Evolutionary conservation across 1,140 invertebrate genomes (phyloP), one percentile per base, ranked within the genome.

Genomic region (Pissodes strobi): DNA sequence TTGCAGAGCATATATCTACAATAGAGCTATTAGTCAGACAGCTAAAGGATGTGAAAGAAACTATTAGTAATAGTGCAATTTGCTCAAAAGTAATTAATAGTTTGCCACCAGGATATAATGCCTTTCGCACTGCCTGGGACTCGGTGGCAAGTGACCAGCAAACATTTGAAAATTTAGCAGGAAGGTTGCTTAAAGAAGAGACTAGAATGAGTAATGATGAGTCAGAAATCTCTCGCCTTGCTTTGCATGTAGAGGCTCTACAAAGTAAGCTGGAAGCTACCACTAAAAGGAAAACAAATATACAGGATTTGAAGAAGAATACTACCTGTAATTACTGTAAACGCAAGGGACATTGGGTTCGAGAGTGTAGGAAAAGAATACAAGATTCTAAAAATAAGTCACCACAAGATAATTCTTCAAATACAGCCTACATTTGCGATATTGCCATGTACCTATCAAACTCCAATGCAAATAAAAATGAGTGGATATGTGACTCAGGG

Each of bases 111-210:
- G 66, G 69, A 55, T 62, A 60, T 62, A 56, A n/a, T n/a, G n/a
- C 64, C 58, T 70, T 70, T 25, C 10, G 58, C 15, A 62, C 51
- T 8, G 63, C 71, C 18, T 71, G 71, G 58, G 68, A 71, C 8
- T 68, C 64, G 6, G 55, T 56, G 43, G 59, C 57, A 10, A n/a
- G 18, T 12, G 25, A 57, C 9, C 9, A 72, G 41, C 70, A 65
- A 39, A 74, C 66, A 0, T 23, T 70, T 3, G 59, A 60, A 12
- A 69, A 72, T 56, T 49, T 74, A 21, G 58, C 27, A n/a, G 37
- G 63, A 19, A 46, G 71, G 17, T 60, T 74, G n/a, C 34, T 71
- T 15, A 67, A 66, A 18, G 59, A 64, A 63, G 64, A 72, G 52
- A 61, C 53, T 22, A 34, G 71, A 23, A 64, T 67, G 52, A 2